These are phyloP conservation scores for Artibeus lituratus DNA, from an alignment of 2,797 vertebrate species.

Conservation along the genomic window DNA sequence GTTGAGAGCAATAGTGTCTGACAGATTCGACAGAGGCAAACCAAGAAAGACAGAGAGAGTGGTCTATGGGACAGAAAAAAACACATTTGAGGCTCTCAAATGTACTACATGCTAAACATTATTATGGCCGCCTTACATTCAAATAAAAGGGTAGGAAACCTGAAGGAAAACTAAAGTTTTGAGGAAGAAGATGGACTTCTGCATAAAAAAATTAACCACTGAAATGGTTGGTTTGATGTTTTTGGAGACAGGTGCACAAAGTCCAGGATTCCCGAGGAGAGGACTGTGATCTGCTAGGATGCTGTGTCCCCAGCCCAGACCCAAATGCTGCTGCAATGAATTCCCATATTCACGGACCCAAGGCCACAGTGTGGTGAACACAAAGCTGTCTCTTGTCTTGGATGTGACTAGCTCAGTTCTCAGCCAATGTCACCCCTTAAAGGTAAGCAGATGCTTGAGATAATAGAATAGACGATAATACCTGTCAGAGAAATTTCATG, in stretches of 20 bases:
- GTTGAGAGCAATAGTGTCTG: neutral
- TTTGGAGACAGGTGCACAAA: neutral
- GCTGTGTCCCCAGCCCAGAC: neutral
- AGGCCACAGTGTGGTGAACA: neutral
- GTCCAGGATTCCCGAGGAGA: neutral
- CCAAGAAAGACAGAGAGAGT: neutral
- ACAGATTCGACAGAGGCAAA: neutral
- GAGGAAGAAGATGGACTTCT: neutral
- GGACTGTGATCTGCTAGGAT: neutral
- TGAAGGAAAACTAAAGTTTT: neutral
- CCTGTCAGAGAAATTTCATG: neutral
- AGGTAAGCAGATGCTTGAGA: neutral
- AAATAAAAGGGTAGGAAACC: neutral
- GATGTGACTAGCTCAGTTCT: neutral
- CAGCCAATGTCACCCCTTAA: neutral
- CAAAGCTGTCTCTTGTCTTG: neutral
- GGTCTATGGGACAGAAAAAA: neutral
- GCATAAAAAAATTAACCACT: neutral
- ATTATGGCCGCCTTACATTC: neutral
- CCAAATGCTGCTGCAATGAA: too few species aligned
- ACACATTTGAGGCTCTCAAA: neutral
- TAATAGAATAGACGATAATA: neutral
- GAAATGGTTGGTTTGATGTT: neutral
- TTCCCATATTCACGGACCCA: too few species aligned
- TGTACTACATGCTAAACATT: accelerated